Base-by-base conservation (phyloP, 1,140 invertebrate genomes). In the Diachasmimorpha longicaudata region DNA sequence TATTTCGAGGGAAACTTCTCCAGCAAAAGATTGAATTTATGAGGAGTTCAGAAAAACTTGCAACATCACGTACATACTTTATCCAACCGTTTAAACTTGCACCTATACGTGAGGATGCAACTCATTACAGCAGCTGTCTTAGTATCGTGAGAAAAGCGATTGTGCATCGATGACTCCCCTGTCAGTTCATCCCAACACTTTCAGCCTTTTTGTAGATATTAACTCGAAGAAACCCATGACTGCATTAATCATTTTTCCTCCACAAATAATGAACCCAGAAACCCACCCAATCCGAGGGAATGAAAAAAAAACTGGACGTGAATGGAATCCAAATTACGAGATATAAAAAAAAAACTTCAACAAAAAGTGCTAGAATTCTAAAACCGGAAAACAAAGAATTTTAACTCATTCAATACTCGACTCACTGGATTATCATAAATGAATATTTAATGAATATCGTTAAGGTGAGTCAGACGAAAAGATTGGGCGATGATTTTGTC, bases 71-170 rank as follows among this genome's bases (percentile, higher is more conserved):
- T 82, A 80, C 76, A 78, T 77, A 66, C 73, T 74, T 10, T 42
- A 72, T 42, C 36, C 55, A 72, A 74, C 68, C 72, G 76, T 21
- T 63, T 25, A 19, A 48, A 70, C 11, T 23, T 69, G 46, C 68
- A 69, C 16, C 76, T 74, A 79, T 79, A 86, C 85, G 87, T 87
- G 86, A 87, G 87, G 85, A 86, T 88, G 87, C 87, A 89, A 89
- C 85, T 88, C 86, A 88, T 89, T 89, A 89, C 81, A 82, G 85
- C 87, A 88, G 86, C 86, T 87, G 85, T 86, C 80, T 83, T 79
- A 77, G 78, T 86, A 63, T 63, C 87, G 87, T 85, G 86, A 89
- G 87, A 88, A 84, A 82, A 79, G 80, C 25, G 78, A 76, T 77
- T 78, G 81, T 78, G 76, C 75, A 83, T 81, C 81, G 76, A 77